Percentiles rank a stretch among this genome's conserved stretches.
phyloP scores from a whole-genome alignment of 92 coral and sea anemone genomes.

The Zoanthus gigantus region DNA sequence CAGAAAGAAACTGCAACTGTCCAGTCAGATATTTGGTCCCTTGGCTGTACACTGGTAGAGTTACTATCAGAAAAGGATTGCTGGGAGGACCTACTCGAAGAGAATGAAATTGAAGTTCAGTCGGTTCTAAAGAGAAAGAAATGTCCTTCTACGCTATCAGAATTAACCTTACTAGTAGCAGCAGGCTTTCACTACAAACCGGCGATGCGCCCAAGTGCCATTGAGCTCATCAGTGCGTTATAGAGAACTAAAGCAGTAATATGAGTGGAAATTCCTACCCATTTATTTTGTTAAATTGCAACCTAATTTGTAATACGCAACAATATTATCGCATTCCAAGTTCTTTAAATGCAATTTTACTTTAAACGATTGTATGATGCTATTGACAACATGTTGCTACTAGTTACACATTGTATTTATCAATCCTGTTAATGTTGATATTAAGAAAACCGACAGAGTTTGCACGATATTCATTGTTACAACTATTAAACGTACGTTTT shows the following conservation, averaged over 20 bases:
- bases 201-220: conserved; percentile 15
- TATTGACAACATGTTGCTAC: neutral
- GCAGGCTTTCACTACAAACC: neutral
- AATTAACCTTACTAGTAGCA: neutral
- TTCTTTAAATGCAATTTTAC: neutral
- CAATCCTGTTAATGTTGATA: neutral
- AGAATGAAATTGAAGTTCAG: neutral
- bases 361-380: neutral
- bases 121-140: neutral
- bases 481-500: neutral
- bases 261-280: neutral
- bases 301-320: neutral
- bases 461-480: neutral
- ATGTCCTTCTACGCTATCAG: neutral
- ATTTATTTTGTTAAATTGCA: neutral
- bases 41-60: neutral
- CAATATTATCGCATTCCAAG: neutral
- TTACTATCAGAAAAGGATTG: neutral
- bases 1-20: neutral
- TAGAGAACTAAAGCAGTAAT: conserved; percentile 7
- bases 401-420: neutral
- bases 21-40: neutral
- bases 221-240: neutral
- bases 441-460: neutral
- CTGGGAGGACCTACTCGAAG: neutral